A percentile compares a stretch with the other conserved stretches of the same genome.
phyloP scores from a whole-genome alignment of 1,140 invertebrate genomes.

The Vanessa atalanta region DNA sequence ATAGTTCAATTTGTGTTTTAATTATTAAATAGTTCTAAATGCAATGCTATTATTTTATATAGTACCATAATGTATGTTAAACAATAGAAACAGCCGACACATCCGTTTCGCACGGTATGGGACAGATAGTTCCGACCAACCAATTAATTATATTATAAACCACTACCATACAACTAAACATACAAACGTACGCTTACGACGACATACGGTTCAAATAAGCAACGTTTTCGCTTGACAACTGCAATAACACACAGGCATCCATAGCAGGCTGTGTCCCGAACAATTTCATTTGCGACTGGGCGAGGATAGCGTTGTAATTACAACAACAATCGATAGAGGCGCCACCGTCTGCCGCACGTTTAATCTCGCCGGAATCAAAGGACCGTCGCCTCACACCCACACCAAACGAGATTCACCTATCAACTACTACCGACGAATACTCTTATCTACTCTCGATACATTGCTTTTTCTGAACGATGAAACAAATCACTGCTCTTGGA shows the following conservation, averaged over 20 bases:
- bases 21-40: background rate
- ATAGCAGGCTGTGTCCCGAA: constrained; percentile 76
- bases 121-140: constrained; percentile 24
- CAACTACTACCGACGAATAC: constrained; percentile 41
- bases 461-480: constrained; percentile 31
- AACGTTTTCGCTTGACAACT: constrained; percentile 49
- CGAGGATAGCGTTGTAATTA: constrained; percentile 80
- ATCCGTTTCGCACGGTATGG: constrained; percentile 10
- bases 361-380: constrained; percentile 80
- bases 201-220: constrained; percentile 45
- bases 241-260: constrained; percentile 71
- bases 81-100: constrained; percentile 9
- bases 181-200: constrained; percentile 35
- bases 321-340: constrained; percentile 80
- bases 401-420: constrained; percentile 58
- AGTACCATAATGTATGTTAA: background rate
- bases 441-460: constrained; percentile 39
- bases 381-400: constrained; percentile 76
- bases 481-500: background rate
- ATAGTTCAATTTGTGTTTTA: background rate
- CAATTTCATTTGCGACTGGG: constrained; percentile 80
- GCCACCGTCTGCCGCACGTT: constrained; percentile 80
- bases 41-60: background rate
- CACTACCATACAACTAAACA: constrained; percentile 36
- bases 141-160: constrained; percentile 35